Evolutionary conservation across 2,888 invertebrate genomes (phyloP).

Genomic region (Noctua comes): DNA sequence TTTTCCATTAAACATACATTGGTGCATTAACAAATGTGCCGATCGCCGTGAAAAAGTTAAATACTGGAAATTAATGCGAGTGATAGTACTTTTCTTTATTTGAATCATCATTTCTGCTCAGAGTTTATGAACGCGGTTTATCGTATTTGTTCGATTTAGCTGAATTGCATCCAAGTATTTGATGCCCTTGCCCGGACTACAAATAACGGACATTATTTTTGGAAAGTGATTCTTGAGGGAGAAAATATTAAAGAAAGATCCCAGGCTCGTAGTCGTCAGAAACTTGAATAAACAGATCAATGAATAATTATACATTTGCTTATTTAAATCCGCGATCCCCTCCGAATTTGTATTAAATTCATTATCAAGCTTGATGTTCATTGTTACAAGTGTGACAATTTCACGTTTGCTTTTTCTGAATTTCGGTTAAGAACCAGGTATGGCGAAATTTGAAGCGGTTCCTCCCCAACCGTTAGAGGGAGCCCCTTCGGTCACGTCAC

Average conservation of each 20-base stretch:
- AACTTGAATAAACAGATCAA: constrained; percentile 49
- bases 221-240: constrained; percentile 2
- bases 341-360: constrained; percentile 56
- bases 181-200: background rate
- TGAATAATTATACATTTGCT: constrained; percentile 42
- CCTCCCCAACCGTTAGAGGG: constrained; percentile 74
- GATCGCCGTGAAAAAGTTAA: background rate
- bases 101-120: background rate
- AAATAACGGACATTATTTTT: background rate
- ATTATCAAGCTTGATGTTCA: constrained; percentile 57
- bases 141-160: background rate
- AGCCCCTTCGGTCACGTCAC: constrained; percentile 82
- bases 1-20: background rate
- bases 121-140: background rate
- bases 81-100: background rate
- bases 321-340: constrained; percentile 58
- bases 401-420: constrained; percentile 60
- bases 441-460: constrained; percentile 69
- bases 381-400: constrained; percentile 69
- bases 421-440: constrained; percentile 57
- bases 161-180: background rate
- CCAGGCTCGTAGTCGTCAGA: constrained; percentile 33
- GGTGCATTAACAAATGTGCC: background rate
- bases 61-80: background rate
- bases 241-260: constrained; percentile 29